Evolutionary conservation across 2,797 vertebrate genomes (phyloP), one percentile per base, ranked within the genome.

Genomic region (Amblyraja radiata): DNA sequence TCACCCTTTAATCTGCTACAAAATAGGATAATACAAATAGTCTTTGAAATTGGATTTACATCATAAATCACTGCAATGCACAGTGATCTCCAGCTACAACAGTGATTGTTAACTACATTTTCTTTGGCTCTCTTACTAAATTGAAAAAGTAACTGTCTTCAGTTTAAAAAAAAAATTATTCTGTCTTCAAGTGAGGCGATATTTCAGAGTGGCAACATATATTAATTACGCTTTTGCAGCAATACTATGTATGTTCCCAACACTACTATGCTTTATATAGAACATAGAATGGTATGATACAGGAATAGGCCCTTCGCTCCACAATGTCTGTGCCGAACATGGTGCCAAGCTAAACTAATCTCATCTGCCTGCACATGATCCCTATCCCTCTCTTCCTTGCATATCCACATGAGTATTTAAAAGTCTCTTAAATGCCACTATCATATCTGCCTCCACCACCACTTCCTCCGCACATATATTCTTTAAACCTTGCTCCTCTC

Each of bases 11-110:
- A 63, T 80, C 84, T 63, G 21, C 63, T 78, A 28, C 32, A 91
- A 90, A 93, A 73, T 36, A 90, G 76, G 93, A 93, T 93, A 74
- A 83, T 84, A 76, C 71, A 93, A 93, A 93, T 79, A 90, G 80
- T 36, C 83, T 91, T 91, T 93, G 93, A 78, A 93, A 93, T 93
- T 8, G 81, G 81, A 93, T 93, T 93, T 86, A 93, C 54, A n/a
- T 23, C 39, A 92, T 21, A 79, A 71, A 54, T 46, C 46, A 71
- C 92, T 65, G 58, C 71, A 54, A 76, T 93, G 18, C 71, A 84
- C 3, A 18, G 58, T 86, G 71, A 7, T 93, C 74, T 54, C 25
- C 39, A 74, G 39, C 71, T 46, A 11, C 10, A 92, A 25, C 11
- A 58, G 90, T 25, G 28, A 54, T 74, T 76, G 71, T 74, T 28